Conservation (phyloP, 64 coral and sea anemone species). For the Stichodactyla helianthus region DNA sequence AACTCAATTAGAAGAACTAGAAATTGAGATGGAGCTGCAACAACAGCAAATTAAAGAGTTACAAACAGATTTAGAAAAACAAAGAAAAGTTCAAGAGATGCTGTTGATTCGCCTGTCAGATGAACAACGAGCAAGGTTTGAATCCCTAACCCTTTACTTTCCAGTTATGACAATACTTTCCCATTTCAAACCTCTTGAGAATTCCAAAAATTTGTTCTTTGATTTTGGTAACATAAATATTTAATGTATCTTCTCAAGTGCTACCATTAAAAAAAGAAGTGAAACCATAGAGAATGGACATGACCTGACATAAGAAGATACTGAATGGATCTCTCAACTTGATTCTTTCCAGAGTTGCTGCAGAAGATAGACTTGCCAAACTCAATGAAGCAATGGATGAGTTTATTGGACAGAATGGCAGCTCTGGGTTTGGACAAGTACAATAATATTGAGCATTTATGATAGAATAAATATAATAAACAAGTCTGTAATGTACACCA, state of each 20-base stretch:
- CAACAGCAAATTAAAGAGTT: slow-evolving; percentile 81
- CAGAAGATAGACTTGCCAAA: slow-evolving; percentile 77
- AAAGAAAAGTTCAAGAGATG: slow-evolving; percentile 70
- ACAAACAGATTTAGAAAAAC: slow-evolving; percentile 52
- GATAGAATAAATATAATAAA: background rate
- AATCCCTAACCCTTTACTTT: background rate
- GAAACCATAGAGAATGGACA: no score
- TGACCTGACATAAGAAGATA: no score
- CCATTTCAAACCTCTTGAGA: no score
- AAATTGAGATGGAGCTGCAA: slow-evolving; percentile 83
- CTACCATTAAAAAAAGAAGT: no score
- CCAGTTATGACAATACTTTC: no score
- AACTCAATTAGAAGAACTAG: slow-evolving; percentile 64
- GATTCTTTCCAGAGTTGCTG: slow-evolving; percentile 34
- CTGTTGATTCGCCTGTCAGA: slow-evolving; percentile 52
- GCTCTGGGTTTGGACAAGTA: slow-evolving; percentile 9
- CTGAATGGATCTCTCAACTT: background rate
- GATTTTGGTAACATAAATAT: no score
- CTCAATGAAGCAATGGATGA: slow-evolving; percentile 72
- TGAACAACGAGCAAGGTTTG: slow-evolving; percentile 74
- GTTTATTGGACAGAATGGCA: slow-evolving; percentile 50
- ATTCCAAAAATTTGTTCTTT: no score
- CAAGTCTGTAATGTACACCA: no score
- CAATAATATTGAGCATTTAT: background rate
- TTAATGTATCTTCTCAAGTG: no score